Evolutionary conservation across 2,113 vertebrate genomes (phyloP).

Genomic region (Callospermophilus lateralis): DNA sequence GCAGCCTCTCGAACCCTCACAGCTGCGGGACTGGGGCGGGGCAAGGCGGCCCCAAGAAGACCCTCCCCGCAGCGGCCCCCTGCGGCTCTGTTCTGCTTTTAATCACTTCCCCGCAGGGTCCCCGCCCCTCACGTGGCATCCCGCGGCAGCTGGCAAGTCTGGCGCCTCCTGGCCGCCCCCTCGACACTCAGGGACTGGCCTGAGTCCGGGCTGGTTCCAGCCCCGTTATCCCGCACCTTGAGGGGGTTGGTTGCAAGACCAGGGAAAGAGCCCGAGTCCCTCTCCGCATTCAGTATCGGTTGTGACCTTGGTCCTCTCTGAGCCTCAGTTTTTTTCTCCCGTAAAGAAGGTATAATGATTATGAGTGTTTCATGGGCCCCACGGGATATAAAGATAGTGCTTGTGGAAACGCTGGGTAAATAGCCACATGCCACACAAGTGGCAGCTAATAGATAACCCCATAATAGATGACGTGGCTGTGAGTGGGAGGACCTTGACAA

Average conservation of each 20-base stretch:
- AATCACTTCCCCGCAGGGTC: conserved; percentile 78
- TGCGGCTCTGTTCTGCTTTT: conserved; percentile 69
- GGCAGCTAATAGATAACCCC: neutral
- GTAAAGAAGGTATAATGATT: neutral
- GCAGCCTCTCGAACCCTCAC: conserved; percentile 17
- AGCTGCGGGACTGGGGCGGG: conserved; percentile 63
- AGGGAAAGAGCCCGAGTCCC: neutral
- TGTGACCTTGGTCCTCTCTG: conserved; percentile 49
- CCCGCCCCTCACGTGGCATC: conserved; percentile 83
- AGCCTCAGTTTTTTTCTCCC: neutral
- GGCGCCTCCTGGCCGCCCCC: conserved; percentile 77
- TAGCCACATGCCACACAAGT: conserved; percentile 10
- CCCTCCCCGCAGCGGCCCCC: conserved; percentile 79
- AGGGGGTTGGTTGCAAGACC: neutral
- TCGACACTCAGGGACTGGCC: conserved; percentile 28
- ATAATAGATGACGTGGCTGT: neutral
- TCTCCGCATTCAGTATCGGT: neutral
- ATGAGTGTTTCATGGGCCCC: neutral
- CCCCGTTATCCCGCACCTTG: neutral
- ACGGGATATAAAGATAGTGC: neutral
- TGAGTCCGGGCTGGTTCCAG: conserved; percentile 5
- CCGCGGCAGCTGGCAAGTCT: conserved; percentile 77
- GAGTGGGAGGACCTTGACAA: neutral
- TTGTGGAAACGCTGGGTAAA: conserved; percentile 7
- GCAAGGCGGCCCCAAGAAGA: conserved; percentile 57